phyloP scores from a whole-genome alignment of 1,140 invertebrate genomes.

The Drosophila elegans region DNA sequence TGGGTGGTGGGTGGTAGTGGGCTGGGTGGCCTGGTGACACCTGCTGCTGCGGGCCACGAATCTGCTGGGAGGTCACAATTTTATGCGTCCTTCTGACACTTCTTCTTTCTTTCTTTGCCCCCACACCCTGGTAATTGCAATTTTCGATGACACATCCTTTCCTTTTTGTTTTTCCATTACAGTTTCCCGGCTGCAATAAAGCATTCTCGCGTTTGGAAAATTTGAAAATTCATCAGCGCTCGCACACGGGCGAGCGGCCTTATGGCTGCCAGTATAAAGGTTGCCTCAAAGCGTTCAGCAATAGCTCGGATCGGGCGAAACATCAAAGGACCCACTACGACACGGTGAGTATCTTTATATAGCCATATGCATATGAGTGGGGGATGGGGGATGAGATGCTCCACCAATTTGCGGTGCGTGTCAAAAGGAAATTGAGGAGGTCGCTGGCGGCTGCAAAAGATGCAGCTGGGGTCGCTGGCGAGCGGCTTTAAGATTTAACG shows the following conservation, averaged over 20 bases:
- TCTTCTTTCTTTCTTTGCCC: background rate
- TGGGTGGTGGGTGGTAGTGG: background rate
- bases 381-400: constrained; percentile 8
- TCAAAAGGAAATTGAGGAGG: constrained; percentile 77
- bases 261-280: constrained; percentile 94
- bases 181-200: constrained; percentile 96
- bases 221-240: constrained; percentile 97
- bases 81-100: constrained; percentile 39
- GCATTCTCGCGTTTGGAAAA: constrained; percentile 98
- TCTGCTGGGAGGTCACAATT: constrained; percentile 55
- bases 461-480: constrained; percentile 15
- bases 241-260: constrained; percentile 96
- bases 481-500: constrained; percentile 60
- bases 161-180: constrained; percentile 82
- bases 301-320: constrained; percentile 98
- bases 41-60: constrained; percentile 46
- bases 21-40: constrained; percentile 18
- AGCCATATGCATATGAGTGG: constrained; percentile 13
- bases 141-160: constrained; percentile 52
- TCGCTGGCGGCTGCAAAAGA: constrained; percentile 48
- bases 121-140: constrained; percentile 44
- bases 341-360: constrained; percentile 89
- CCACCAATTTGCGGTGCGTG: constrained; percentile 64
- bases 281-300: constrained; percentile 97
- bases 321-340: constrained; percentile 98